Base-by-base conservation (phyloP, 1,140 invertebrate species). In the Diprion similis region DNA sequence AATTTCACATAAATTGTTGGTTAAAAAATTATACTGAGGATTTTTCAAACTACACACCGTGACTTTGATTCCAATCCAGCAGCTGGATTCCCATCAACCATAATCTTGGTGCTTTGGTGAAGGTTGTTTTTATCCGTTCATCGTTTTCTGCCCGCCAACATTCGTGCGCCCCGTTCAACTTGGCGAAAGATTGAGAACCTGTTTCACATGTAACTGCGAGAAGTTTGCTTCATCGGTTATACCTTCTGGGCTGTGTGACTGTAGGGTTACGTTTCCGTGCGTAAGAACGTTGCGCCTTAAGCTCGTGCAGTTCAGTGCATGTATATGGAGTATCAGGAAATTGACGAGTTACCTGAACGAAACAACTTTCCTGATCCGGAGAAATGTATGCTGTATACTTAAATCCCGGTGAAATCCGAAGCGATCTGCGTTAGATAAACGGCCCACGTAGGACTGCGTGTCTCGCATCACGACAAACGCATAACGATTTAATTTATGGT, bases 281-380 rank as follows among this genome's bases (percentile, higher is more conserved):
- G 51, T 59, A 59, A 59, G 51, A 59, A 59, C 11, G n/a, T 59
- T 59, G 51, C 51, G 51, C 24, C 24, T 59, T n/a, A 59, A 59
- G 2, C n/a, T 37, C 24, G 24, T 37, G 24, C 24, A 37, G 24
- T 37, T n/a, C n/a, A n/a, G 8, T 59, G n/a, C n/a, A 59, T 11
- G 51, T 37, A 37, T 37, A 37, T 37, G 11, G 51, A 59, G n/a
- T 59, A n/a, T 59, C 11, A 59, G 51, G 51, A 59, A 59, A 59
- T n/a, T 59, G n/a, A 59, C 11, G n/a, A n/a, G 51, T 13, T 59
- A 59, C 11, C n/a, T 13, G 51, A 59, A 13, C 11, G 11, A 59
- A 59, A 59, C 51, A 1, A 59, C 51, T 59, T 86, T 86, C 81
- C 84, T 83, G 71, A 79, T 84, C 80, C 82, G 82, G 80, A 81